Evolutionary conservation across 1,140 invertebrate species (phyloP).

Genomic region (Drosophila mojavensis): DNA sequence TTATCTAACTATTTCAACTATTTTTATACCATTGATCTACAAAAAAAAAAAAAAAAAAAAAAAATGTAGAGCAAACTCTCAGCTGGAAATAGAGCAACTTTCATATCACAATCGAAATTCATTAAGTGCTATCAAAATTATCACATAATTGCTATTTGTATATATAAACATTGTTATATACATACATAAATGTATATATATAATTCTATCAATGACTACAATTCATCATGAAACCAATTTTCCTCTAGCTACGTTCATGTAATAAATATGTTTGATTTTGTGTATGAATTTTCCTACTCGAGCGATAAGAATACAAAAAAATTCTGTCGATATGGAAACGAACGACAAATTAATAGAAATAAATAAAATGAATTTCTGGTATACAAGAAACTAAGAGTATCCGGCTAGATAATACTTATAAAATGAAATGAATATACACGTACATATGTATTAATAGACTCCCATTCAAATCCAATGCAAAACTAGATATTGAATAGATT

Average conservation of each 20-base stretch:
- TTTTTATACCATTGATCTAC: neutral
- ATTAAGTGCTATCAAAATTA: neutral
- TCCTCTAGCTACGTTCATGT: slow-evolving; percentile 12
- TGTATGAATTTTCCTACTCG: neutral
- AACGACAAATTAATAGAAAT: slow-evolving; percentile 4
- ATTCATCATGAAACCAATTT: slow-evolving; percentile 3
- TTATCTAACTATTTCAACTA: slow-evolving; percentile 35
- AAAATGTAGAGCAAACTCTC: slow-evolving; percentile 23
- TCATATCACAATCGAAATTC: slow-evolving; percentile 7
- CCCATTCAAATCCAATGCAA: too few relatives aligned
- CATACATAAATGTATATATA: neutral
- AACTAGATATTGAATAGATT: too few relatives aligned
- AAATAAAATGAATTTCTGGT: neutral
- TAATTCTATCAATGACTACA: slow-evolving; percentile 8
- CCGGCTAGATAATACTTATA: neutral
- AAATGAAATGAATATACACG: too few relatives aligned
- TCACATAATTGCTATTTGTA: neutral
- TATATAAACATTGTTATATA: neutral
- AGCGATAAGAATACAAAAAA: neutral
- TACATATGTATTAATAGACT: too few relatives aligned
- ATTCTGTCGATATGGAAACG: slow-evolving; percentile 12
- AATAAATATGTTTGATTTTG: slow-evolving; percentile 1
- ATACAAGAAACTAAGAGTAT: neutral
- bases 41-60: slow-evolving; percentile 5
- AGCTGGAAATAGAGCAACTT: slow-evolving; percentile 30